These are phyloP conservation scores for Diaprepes abbreviatus DNA, from an alignment of 2,888 invertebrate species.

Conservation along the genomic window DNA sequence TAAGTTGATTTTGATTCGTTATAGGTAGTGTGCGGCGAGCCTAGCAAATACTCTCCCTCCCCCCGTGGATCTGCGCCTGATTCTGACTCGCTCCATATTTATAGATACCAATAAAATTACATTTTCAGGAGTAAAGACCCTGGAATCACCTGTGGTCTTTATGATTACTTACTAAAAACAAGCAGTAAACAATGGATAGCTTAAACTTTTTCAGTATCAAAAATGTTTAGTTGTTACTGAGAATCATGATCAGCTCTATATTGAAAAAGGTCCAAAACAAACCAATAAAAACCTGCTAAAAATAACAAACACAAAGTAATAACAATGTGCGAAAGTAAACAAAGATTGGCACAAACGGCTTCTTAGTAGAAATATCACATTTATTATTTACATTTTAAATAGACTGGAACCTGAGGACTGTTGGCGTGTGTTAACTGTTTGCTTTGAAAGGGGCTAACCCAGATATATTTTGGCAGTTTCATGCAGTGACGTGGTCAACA, in stretches of 20 bases:
- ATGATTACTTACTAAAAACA: too few relatives aligned
- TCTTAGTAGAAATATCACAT: slow-evolving; percentile 28
- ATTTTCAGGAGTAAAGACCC: too few relatives aligned
- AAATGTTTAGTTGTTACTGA: background rate
- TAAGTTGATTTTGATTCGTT: too few relatives aligned
- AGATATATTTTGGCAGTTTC: background rate
- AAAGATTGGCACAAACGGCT: background rate
- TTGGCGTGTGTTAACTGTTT: slow-evolving; percentile 37
- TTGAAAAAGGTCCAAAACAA: slow-evolving; percentile 20
- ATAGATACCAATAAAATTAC: too few relatives aligned
- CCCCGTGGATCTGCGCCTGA: too few relatives aligned
- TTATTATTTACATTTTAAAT: slow-evolving; percentile 8
- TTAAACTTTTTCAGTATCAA: too few relatives aligned
- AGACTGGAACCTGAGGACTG: slow-evolving; percentile 3
- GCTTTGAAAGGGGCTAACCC: slow-evolving; percentile 19
- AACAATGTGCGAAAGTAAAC: slow-evolving; percentile 9
- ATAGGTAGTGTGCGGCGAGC: too few relatives aligned
- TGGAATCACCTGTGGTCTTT: too few relatives aligned
- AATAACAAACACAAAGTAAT: slow-evolving; percentile 10
- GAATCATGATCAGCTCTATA: background rate
- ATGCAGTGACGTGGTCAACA: background rate
- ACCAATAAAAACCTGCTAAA: slow-evolving; percentile 24
- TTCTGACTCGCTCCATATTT: too few relatives aligned
- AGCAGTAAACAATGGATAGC: too few relatives aligned
- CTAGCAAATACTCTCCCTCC: too few relatives aligned